A percentile compares a stretch with the other conserved stretches of the same genome.
Evolutionary conservation across 2,113 vertebrate species (phyloP).

Genomic region (Seriola quinqueradiata): DNA sequence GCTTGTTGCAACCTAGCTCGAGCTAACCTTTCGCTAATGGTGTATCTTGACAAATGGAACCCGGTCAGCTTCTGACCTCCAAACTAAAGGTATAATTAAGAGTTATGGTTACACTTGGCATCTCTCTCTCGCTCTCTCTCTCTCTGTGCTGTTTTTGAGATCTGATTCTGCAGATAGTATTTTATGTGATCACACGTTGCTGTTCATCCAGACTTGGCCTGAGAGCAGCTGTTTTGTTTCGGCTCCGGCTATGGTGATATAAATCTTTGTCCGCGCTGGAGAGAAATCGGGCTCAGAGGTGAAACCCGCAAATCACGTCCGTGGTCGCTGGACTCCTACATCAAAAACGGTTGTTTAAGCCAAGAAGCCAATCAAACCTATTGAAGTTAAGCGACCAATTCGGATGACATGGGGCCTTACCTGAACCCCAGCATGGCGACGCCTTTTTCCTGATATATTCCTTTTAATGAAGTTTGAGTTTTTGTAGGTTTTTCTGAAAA

Average conservation of each 20-base stretch:
- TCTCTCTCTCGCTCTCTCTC: neutral
- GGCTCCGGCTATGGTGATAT: conserved; percentile 12
- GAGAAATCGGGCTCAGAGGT: neutral
- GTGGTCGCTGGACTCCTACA: neutral
- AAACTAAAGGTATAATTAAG: conserved; percentile 34
- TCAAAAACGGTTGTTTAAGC: neutral
- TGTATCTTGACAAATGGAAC: conserved; percentile 42
- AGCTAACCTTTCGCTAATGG: conserved; percentile 27
- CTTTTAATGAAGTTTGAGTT: too few species aligned
- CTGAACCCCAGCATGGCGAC: too few species aligned
- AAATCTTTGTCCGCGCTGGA: conserved; percentile 44
- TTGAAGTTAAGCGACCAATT: too few species aligned
- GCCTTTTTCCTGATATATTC: too few species aligned
- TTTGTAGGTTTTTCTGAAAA: too few species aligned
- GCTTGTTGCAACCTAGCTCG: conserved; percentile 28
- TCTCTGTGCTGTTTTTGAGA: conserved; percentile 8
- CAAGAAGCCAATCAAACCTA: neutral
- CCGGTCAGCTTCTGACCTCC: conserved; percentile 53
- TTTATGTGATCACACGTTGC: conserved; percentile 29
- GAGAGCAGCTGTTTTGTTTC: conserved; percentile 11
- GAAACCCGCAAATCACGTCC: conserved; percentile 4
- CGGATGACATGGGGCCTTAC: too few species aligned
- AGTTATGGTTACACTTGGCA: conserved; percentile 40
- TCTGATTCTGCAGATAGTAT: conserved; percentile 17
- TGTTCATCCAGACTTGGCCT: neutral